Conservation (phyloP, 2,888 invertebrate species). For the Platypus cylindrus region DNA sequence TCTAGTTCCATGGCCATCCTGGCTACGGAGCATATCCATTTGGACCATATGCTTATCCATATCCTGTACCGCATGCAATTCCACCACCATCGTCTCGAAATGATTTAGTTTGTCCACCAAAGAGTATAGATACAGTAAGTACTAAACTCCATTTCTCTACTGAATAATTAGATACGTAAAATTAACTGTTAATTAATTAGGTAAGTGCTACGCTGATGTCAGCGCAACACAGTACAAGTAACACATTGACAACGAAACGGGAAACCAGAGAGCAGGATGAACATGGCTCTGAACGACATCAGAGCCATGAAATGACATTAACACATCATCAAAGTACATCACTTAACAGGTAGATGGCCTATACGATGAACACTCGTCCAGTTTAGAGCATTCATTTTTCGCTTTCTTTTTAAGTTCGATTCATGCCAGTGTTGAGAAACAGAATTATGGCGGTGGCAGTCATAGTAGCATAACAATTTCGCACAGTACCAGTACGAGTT, state of each 20-base stretch:
- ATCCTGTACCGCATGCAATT: slow-evolving; percentile 61
- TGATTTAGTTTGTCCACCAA: slow-evolving; percentile 21
- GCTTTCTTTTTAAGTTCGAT: slow-evolving; percentile 39
- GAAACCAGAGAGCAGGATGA: slow-evolving; percentile 37
- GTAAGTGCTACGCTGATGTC: slow-evolving; percentile 57
- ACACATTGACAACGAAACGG: slow-evolving; percentile 57
- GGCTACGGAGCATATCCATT: slow-evolving; percentile 59
- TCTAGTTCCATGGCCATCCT: slow-evolving; percentile 50
- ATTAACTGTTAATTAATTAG: slow-evolving; percentile 2
- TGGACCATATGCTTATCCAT: slow-evolving; percentile 53
- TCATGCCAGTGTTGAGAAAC: slow-evolving; percentile 51
- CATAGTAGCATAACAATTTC: slow-evolving; percentile 51
- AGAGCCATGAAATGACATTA: slow-evolving; percentile 51
- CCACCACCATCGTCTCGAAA: slow-evolving; percentile 42
- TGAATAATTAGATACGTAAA: not conserved
- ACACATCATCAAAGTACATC: slow-evolving; percentile 55
- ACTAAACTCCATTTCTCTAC: not conserved
- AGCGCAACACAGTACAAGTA: slow-evolving; percentile 57
- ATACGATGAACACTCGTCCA: too few relatives aligned
- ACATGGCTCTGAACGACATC: slow-evolving; percentile 42
- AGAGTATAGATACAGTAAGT: slow-evolving; percentile 17
- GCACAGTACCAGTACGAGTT: slow-evolving; percentile 54
- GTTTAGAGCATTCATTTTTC: slow-evolving; percentile 3
- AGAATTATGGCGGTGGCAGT: slow-evolving; percentile 38
- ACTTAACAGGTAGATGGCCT: slow-evolving; percentile 40